Percentiles rank a stretch among this genome's conserved stretches.
Conservation (phyloP, 2,888 invertebrate genomes). For the Dione vanillae region DNA sequence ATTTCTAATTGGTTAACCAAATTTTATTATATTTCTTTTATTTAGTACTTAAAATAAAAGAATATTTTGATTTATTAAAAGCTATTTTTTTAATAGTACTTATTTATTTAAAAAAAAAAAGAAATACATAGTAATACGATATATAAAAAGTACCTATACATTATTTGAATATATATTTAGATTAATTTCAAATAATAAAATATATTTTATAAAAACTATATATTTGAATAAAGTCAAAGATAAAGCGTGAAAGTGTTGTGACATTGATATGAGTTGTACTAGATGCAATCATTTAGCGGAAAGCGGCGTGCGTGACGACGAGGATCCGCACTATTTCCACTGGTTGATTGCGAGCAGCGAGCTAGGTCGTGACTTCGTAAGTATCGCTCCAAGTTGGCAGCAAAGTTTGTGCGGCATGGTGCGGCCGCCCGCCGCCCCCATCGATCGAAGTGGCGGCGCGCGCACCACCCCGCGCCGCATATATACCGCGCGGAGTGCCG, state of each 20-base stretch:
- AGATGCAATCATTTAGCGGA: constrained; percentile 23
- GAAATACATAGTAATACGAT: no score
- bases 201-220: not conserved
- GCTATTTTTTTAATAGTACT: no score
- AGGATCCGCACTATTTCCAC: constrained; percentile 60
- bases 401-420: constrained; percentile 70
- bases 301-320: constrained; percentile 50
- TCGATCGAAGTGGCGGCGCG: constrained; percentile 77
- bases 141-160: no score
- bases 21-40: no score
- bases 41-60: no score
- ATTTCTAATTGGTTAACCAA: no score
- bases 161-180: no score
- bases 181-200: not conserved
- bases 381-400: constrained; percentile 71
- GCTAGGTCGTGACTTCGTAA: constrained; percentile 56
- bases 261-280: not conserved
- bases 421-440: constrained; percentile 59
- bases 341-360: constrained; percentile 68
- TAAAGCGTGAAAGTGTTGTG: not conserved
- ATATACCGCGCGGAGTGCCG: constrained; percentile 75
- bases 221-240: not conserved
- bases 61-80: no score
- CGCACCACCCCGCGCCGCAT: constrained; percentile 72
- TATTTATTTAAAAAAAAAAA: no score